phyloP scores from a whole-genome alignment of 2,797 vertebrate species.

The Takifugu rubripes region DNA sequence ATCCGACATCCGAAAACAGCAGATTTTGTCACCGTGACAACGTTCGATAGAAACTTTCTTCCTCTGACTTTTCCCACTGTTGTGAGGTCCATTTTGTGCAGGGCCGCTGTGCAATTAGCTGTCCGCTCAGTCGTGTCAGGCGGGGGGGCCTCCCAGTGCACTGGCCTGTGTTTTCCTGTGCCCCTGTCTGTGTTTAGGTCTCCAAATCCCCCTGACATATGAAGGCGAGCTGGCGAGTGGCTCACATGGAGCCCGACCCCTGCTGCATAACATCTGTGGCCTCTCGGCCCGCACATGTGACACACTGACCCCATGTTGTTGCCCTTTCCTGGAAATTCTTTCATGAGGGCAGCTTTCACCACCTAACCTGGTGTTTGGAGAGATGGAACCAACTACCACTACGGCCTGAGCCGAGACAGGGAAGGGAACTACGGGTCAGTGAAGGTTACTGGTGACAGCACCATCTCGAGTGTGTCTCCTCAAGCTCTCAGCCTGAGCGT shows the following conservation, averaged over 20 bases:
- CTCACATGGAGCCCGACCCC: slow-evolving; percentile 38
- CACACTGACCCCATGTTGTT: slow-evolving; percentile 21
- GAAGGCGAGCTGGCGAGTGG: slow-evolving; percentile 32
- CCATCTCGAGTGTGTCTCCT: slow-evolving; percentile 26
- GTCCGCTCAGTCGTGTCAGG: neutral
- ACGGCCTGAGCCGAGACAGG: neutral
- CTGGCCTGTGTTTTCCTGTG: neutral
- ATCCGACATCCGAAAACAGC: slow-evolving; percentile 3
- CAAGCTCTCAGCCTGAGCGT: slow-evolving; percentile 18
- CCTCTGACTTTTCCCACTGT: neutral
- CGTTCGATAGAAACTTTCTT: neutral
- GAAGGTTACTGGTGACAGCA: slow-evolving; percentile 31
- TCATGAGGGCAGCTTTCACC: slow-evolving; percentile 14
- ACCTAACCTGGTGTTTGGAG: slow-evolving; percentile 24
- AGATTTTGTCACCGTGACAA: neutral
- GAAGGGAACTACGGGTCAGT: neutral
- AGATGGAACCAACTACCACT: slow-evolving; percentile 4
- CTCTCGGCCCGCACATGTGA: slow-evolving; percentile 20
- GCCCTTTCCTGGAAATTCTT: slow-evolving; percentile 13
- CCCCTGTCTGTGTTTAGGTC: slow-evolving; percentile 39
- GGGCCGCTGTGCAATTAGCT: neutral
- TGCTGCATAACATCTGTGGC: slow-evolving; percentile 17
- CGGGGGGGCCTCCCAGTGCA: neutral
- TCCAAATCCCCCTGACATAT: slow-evolving; percentile 21
- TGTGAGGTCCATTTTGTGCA: slow-evolving; percentile 1